Evolutionary conservation across 2,113 vertebrate genomes (phyloP), one percentile per base, ranked within the genome.

Genomic region (Sylvilagus bachmani): DNA sequence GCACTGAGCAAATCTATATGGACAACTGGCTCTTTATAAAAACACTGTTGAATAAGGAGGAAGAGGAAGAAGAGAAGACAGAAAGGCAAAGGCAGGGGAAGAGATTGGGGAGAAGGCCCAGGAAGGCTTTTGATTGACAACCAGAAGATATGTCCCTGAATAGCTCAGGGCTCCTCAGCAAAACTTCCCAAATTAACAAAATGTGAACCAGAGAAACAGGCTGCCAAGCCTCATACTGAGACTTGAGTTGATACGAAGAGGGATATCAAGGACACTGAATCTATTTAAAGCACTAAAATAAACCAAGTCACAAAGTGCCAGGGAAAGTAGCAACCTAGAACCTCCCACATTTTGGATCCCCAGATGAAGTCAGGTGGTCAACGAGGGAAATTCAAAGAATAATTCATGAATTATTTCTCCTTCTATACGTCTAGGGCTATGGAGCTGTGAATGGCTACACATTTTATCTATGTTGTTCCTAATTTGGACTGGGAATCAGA

Each of bases 221-320:
- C 0, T n/a, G 4, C 14, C 36, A 33, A 71, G 21, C 67, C 29
- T 90, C 31, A 3, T 31, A 70, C 19, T 49, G 51, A 95, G 78
- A 53, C 55, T 81, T 49, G 33, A 89, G 55, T 38, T n/a, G 13
- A 55, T 62, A 25, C 38, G 49, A 62, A 61, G 38, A 33, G 25
- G 75, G 70, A 91, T 86, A 74, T 51, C 49, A 82, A 86, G 75
- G 49, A 55, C 64, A 81, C 21, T 6, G 31, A 24, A 27, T 86
- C 62, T 51, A 79, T 61, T 87, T n/a, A 71, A 73, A 86, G 33
- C n/a, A 77, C 9, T 9, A 44, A 75, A 90, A 58, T 77, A 55
- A 90, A 91, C 71, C 16, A 75, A 92, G 53, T 8, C 36, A n/a
- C 71, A 67, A 29, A 94, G 81, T 85, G 38, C 33, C 58, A 89